A percentile compares a stretch with the other conserved stretches of the same genome.
Conservation (phyloP, 2,888 invertebrate genomes). For the Noctuana brunneofusca region DNA sequence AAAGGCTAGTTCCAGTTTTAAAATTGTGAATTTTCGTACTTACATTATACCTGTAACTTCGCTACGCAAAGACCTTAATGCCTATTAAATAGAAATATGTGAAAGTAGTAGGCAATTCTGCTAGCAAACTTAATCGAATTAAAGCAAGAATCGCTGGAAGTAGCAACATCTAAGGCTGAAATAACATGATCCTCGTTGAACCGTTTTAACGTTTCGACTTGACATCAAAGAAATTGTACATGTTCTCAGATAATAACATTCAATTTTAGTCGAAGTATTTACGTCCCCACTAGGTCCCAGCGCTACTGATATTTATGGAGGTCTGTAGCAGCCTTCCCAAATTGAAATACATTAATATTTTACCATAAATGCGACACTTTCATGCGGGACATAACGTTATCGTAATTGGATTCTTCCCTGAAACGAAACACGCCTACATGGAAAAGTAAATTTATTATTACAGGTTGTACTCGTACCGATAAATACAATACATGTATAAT, state of each 20-base stretch:
- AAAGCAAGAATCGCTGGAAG: conserved; percentile 6
- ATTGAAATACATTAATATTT: conserved; percentile 84
- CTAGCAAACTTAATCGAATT: conserved; percentile 10
- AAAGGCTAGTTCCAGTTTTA: no score
- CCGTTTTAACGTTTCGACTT: conserved; percentile 24
- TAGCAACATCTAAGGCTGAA: conserved; percentile 4
- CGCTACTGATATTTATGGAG: conserved; percentile 79
- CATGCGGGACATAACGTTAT: conserved; percentile 80
- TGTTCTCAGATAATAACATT: conserved; percentile 75
- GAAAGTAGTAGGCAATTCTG: neutral
- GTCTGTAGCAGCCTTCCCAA: conserved; percentile 78
- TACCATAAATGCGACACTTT: conserved; percentile 82
- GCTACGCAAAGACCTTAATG: no score
- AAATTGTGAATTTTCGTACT: no score
- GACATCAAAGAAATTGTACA: conserved; percentile 42
- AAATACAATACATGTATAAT: conserved; percentile 24
- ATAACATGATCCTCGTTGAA: conserved; percentile 27
- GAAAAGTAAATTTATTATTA: conserved; percentile 36
- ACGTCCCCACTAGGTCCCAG: conserved; percentile 66
- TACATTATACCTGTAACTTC: no score
- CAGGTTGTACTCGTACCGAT: conserved; percentile 27
- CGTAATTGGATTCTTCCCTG: conserved; percentile 81
- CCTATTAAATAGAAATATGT: no score
- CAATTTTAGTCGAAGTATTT: conserved; percentile 79
- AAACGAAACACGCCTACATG: conserved; percentile 53